Evolutionary conservation across 2,113 vertebrate genomes (phyloP).

Genomic region (Alexandromys fortis): DNA sequence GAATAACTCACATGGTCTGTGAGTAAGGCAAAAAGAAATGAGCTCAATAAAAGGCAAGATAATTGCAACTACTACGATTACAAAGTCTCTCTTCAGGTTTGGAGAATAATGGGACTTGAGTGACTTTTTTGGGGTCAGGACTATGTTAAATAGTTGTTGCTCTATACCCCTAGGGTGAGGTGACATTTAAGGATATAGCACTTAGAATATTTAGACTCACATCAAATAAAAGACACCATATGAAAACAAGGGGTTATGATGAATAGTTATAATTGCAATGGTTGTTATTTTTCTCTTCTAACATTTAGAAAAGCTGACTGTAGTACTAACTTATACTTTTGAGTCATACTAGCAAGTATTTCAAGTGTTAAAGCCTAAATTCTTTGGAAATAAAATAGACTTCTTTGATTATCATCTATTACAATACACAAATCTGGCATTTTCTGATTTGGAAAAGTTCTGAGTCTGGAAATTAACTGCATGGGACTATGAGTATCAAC

Average conservation of each 20-base stretch:
- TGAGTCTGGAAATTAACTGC: slow-evolving; percentile 87
- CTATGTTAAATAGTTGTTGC: slow-evolving; percentile 27
- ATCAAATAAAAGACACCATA: neutral
- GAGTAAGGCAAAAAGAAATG: neutral
- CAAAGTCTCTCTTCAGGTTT: slow-evolving; percentile 41
- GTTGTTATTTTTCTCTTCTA: neutral
- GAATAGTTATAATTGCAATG: neutral
- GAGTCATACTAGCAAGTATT: slow-evolving; percentile 69
- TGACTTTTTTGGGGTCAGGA: neutral
- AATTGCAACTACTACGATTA: slow-evolving; percentile 44
- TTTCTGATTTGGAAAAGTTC: slow-evolving; percentile 86
- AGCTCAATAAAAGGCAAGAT: neutral
- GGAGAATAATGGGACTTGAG: slow-evolving; percentile 38
- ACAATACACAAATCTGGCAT: slow-evolving; percentile 83
- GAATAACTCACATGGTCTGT: neutral
- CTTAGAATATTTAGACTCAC: slow-evolving; percentile 49
- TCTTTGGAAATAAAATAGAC: slow-evolving; percentile 82
- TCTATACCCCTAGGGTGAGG: slow-evolving; percentile 49
- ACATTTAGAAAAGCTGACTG: slow-evolving; percentile 64
- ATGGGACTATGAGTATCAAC: slow-evolving; percentile 82
- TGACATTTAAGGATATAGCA: neutral
- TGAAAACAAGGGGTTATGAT: slow-evolving; percentile 25
- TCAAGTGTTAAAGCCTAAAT: slow-evolving; percentile 70
- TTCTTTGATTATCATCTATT: slow-evolving; percentile 85
- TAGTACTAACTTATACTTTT: slow-evolving; percentile 63